Evolutionary conservation across 2,888 invertebrate species (phyloP).

Genomic region (Holacanthella duospinosa): DNA sequence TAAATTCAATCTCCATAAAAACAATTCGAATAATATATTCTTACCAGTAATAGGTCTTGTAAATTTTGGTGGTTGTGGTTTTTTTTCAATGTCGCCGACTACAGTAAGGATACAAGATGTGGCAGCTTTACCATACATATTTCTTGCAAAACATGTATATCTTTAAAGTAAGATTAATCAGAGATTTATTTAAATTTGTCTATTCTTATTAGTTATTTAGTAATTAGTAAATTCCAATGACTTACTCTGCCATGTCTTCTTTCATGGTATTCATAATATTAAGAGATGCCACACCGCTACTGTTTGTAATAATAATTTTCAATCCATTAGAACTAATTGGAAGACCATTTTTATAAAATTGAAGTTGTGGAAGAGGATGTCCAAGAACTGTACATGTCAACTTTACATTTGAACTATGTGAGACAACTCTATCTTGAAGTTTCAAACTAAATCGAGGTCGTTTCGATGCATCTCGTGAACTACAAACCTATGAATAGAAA

Average conservation of each 20-base stretch:
- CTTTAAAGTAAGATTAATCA: background rate
- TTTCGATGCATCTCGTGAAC: slow-evolving; percentile 3
- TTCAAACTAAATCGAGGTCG: slow-evolving; percentile 20
- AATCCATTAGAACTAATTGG: slow-evolving; percentile 13
- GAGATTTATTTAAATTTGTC: background rate
- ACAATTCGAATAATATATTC: background rate
- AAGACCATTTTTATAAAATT: slow-evolving; percentile 17
- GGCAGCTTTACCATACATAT: slow-evolving; percentile 8
- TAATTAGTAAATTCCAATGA: background rate
- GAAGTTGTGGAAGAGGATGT: slow-evolving; percentile 11
- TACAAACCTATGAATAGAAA: background rate
- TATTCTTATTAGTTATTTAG: too few species aligned
- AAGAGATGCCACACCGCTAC: slow-evolving; percentile 14
- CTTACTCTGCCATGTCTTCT: slow-evolving; percentile 15
- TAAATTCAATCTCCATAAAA: slow-evolving; percentile 9
- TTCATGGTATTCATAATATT: slow-evolving; percentile 15
- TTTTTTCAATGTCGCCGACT: slow-evolving; percentile 9
- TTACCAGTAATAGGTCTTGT: background rate
- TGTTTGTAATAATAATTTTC: slow-evolving; percentile 10
- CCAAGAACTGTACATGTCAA: slow-evolving; percentile 17
- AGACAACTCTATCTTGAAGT: slow-evolving; percentile 14
- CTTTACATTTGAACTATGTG: slow-evolving; percentile 11
- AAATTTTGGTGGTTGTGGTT: slow-evolving; percentile 5
- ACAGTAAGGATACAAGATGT: slow-evolving; percentile 6
- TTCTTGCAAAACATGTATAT: slow-evolving; percentile 7